Base-by-base conservation (phyloP, 2,113 vertebrate genomes). In the Periophthalmodon schlosseri region DNA sequence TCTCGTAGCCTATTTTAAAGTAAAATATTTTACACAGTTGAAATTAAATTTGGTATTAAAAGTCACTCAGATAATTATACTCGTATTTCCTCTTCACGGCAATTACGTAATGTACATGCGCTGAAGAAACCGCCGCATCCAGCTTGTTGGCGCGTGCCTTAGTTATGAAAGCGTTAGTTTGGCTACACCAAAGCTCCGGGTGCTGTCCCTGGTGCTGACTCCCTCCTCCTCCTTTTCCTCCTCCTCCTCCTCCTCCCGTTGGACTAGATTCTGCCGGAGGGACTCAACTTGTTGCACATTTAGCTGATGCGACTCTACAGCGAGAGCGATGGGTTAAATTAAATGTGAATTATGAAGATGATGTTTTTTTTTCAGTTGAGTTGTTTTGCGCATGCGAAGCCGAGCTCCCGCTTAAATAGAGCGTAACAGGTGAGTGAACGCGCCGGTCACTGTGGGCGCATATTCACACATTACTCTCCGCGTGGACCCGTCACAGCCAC, bases 181-280 rank as follows among this genome's bases (percentile, higher is more conserved):
- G 11, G 9, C 12, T 24, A 24, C 21, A 33, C 23, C 5, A 24
- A 60, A 28, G 23, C 47, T 23, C 61, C 23, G 77, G 71, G 66
- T 23, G 83, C 87, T 90, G 86, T 85, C 87, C 87, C 34, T 75
- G 87, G 91, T 91, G 81, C 91, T 91, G 89, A 83, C 34, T 24
- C 70, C 46, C 28, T 28, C 28, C 28, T 28, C n/a, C n/a, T n/a
- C n/a, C n/a, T n/a, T n/a, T n/a, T n/a, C n/a, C n/a, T n/a, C n/a
- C n/a, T n/a, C n/a, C n/a, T n/a, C n/a, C n/a, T n/a, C 47, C 39
- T 46, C 60, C 11, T 24, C 63, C 21, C 3, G 9, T 24, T 47
- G 50, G 33, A 39, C 9, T 71, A 73, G 76, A 68, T 60, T 78
- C 69, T 73, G 44, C 70, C 33, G 46, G 54, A 52, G 75, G 47